A percentile compares a stretch with the other conserved stretches of the same genome.
phyloP scores from a whole-genome alignment of 2,797 vertebrate genomes.

The Euthynnus affinis region DNA sequence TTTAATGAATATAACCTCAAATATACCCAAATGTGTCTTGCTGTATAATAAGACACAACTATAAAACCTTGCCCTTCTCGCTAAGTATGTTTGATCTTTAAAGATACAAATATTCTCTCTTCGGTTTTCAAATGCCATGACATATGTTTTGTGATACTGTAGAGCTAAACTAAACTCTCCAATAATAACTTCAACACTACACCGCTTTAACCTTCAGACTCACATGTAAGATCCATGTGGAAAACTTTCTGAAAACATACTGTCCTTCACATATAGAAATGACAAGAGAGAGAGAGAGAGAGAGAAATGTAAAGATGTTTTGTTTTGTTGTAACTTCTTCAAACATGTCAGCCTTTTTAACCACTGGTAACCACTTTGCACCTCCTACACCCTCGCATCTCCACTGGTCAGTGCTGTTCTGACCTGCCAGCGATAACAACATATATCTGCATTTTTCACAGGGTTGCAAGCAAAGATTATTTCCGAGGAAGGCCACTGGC shows the following conservation, averaged over 20 bases:
- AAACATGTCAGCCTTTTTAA: slow-evolving; percentile 25
- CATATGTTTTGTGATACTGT: neutral
- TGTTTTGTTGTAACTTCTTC: slow-evolving; percentile 35
- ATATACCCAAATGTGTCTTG: slow-evolving; percentile 15
- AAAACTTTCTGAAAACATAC: slow-evolving; percentile 7
- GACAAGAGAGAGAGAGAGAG: neutral
- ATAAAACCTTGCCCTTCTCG: slow-evolving; percentile 19
- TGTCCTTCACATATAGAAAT: neutral
- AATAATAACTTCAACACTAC: slow-evolving; percentile 1
- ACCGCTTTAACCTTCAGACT: slow-evolving; percentile 7
- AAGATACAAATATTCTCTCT: slow-evolving; percentile 13
- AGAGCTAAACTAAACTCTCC: slow-evolving; percentile 17
- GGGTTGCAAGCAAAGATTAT: slow-evolving; percentile 52
- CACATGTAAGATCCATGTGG: slow-evolving; percentile 13
- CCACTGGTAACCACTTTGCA: slow-evolving; percentile 35
- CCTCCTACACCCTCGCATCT: slow-evolving; percentile 55
- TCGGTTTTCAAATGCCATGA: slow-evolving; percentile 14
- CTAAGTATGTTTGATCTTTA: slow-evolving; percentile 11
- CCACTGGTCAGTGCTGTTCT: slow-evolving; percentile 46
- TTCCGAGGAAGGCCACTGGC: slow-evolving; percentile 40
- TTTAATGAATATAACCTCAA: slow-evolving; percentile 17
- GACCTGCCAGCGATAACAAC: slow-evolving; percentile 49
- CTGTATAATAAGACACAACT: slow-evolving; percentile 13
- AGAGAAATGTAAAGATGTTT: slow-evolving; percentile 25
- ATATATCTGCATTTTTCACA: slow-evolving; percentile 36